These are phyloP conservation scores for Heliconius eleuchia DNA, from an alignment of 1,140 invertebrate species.

Conservation along the genomic window DNA sequence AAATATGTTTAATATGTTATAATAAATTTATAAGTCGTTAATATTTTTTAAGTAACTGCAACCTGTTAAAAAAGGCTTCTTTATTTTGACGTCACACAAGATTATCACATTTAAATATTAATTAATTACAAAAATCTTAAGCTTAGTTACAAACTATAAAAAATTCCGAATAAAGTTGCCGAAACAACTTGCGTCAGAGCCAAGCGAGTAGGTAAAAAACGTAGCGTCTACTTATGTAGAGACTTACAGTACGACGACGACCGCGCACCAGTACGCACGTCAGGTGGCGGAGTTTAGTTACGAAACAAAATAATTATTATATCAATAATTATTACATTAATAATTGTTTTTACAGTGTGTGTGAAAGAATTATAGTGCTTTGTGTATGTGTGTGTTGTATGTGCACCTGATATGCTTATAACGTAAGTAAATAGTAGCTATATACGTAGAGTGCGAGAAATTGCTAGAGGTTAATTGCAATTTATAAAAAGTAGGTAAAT, in stretches of 20 bases:
- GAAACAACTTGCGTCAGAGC: conserved; percentile 71
- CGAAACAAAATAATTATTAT: conserved; percentile 57
- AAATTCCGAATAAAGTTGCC: conserved; percentile 64
- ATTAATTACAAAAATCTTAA: background rate
- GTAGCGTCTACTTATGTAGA: conserved; percentile 43
- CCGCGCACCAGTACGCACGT: conserved; percentile 54
- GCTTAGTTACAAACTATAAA: conserved; percentile 36
- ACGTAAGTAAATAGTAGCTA: conserved; percentile 58
- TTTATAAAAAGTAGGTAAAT: background rate
- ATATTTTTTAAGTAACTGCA: too few species aligned
- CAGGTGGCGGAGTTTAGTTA: conserved; percentile 36
- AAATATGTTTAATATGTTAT: too few species aligned
- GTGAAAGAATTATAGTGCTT: conserved; percentile 58
- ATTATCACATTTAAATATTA: background rate
- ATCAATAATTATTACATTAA: conserved; percentile 35
- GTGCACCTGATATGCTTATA: conserved; percentile 62
- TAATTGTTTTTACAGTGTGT: conserved; percentile 38
- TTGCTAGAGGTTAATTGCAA: background rate
- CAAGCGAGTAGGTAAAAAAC: conserved; percentile 53
- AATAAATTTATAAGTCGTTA: too few species aligned
- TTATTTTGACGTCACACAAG: background rate
- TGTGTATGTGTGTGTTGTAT: conserved; percentile 41
- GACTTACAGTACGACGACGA: conserved; percentile 55
- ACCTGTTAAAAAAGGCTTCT: background rate
- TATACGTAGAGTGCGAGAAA: background rate